Evolutionary conservation across 2,888 invertebrate genomes (phyloP), one percentile per base, ranked within the genome.

Genomic region (Sialis fuliginosa): DNA sequence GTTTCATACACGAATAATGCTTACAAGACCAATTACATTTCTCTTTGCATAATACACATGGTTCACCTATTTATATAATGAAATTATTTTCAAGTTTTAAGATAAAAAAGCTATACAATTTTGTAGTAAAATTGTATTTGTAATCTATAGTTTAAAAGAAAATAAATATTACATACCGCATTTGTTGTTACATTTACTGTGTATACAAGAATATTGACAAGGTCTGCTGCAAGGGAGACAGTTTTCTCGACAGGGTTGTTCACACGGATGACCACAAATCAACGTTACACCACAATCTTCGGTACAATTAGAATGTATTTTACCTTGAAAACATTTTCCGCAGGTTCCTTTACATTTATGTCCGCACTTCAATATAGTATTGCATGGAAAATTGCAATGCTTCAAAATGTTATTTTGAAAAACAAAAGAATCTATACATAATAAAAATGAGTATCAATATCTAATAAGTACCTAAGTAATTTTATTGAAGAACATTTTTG

Each of bases 251-350:
- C 77, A 77, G 0, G 71, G 71, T 46, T 69, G 68, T 32, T 60
- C 57, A 54, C 77, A 77, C 70, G 66, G 60, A 57, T 81, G 80
- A 33, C 76, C 75, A 58, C 81, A 81, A 42, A 81, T 69, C 49
- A 79, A 67, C 8, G 57, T 53, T 44, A 67, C 68, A 5, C 66
- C 64, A 60, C 82, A 83, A 12, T 62, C 60, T 53, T 70, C 64
- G 33, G 53, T 51, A 60, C 81, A 81, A 13, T 69, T 62, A 48
- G 54, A 56, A 59, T 82, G 82, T 47, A 81, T 59, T 6, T 77
- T 68, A 39, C 77, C 77, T 56, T 72, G 72, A 34, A 53, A 58
- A 60, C 81, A 81, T 42, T 57, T 51, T 4, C 71, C 66, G 60
- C 78, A 78, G 6, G 65, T 63, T 33, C 77, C 76, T 5, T 52